A percentile compares a stretch with the other conserved stretches of the same genome.
phyloP scores from a whole-genome alignment of 1,140 invertebrate species.

The Sycobia sp. region DNA sequence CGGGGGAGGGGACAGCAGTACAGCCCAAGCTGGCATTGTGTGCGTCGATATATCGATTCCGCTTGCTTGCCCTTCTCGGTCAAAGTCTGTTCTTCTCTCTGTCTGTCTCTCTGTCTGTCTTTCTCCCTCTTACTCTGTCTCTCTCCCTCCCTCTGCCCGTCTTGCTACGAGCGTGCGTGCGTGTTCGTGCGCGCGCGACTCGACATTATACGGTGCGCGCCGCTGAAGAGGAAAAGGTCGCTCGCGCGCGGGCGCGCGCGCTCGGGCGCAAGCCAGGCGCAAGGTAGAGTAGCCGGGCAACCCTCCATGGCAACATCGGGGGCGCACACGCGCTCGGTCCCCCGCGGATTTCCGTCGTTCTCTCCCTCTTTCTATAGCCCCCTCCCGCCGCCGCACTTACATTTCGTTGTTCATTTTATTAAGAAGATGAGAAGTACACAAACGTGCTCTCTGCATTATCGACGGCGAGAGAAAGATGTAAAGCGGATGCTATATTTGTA shows the following conservation, averaged over 20 bases:
- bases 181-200: background rate
- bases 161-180: background rate
- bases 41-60: constrained; percentile 36
- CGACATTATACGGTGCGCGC: no score
- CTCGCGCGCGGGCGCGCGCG: background rate
- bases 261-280: background rate
- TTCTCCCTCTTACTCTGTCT: background rate
- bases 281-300: constrained; percentile 45
- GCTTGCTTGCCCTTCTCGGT: constrained; percentile 42
- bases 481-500: no score
- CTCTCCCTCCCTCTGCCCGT: background rate
- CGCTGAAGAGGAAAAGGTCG: constrained; percentile 14
- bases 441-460: no score
- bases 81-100: constrained; percentile 38
- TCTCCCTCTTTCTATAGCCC: constrained; percentile 22
- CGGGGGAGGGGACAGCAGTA: no score
- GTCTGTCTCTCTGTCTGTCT: no score
- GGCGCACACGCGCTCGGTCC: background rate
- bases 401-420: no score
- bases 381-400: no score
- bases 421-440: no score
- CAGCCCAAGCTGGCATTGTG: background rate
- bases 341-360: constrained; percentile 27
- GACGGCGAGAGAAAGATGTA: no score
- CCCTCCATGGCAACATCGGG: constrained; percentile 50